These are phyloP conservation scores for Conus canariensis DNA, from an alignment of 2,888 invertebrate species.

Conservation along the genomic window DNA sequence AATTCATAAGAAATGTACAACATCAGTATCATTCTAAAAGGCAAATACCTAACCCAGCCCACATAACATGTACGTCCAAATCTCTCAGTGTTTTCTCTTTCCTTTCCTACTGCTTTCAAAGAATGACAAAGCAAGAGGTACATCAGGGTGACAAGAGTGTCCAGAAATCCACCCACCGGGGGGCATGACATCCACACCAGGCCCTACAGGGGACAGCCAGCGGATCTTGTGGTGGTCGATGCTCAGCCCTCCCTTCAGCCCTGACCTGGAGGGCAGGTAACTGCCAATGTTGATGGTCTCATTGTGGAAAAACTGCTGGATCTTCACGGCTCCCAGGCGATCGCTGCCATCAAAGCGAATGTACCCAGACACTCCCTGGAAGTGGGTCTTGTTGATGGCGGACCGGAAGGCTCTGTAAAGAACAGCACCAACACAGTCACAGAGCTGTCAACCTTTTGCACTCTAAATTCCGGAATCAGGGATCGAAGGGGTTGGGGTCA, in stretches of 20 bases:
- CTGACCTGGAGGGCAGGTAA: constrained; percentile 74
- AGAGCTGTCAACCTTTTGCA: too few relatives aligned
- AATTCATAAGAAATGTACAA: too few relatives aligned
- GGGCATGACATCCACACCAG: constrained; percentile 83
- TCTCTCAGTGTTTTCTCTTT: neutral
- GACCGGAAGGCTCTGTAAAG: constrained; percentile 82
- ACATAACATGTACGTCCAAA: too few relatives aligned
- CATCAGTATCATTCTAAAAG: too few relatives aligned
- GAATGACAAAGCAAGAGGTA: too few relatives aligned
- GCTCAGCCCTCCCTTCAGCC: constrained; percentile 58
- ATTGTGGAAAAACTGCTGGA: constrained; percentile 77
- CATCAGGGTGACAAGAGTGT: too few relatives aligned
- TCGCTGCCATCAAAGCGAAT: constrained; percentile 86
- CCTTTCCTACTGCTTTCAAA: too few relatives aligned
- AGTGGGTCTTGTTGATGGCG: constrained; percentile 85
- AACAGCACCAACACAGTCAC: neutral
- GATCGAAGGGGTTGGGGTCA: too few relatives aligned
- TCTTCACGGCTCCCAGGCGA: constrained; percentile 79
- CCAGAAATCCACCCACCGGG: constrained; percentile 74
- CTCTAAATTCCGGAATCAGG: neutral
- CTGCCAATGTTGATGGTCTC: constrained; percentile 72
- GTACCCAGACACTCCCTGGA: constrained; percentile 87
- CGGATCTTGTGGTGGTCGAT: constrained; percentile 82
- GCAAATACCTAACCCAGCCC: too few relatives aligned
- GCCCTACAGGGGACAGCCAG: constrained; percentile 84